Evolutionary conservation across 2,113 vertebrate genomes (phyloP), one percentile per base, ranked within the genome.

Genomic region (Motacilla tschutschensis): DNA sequence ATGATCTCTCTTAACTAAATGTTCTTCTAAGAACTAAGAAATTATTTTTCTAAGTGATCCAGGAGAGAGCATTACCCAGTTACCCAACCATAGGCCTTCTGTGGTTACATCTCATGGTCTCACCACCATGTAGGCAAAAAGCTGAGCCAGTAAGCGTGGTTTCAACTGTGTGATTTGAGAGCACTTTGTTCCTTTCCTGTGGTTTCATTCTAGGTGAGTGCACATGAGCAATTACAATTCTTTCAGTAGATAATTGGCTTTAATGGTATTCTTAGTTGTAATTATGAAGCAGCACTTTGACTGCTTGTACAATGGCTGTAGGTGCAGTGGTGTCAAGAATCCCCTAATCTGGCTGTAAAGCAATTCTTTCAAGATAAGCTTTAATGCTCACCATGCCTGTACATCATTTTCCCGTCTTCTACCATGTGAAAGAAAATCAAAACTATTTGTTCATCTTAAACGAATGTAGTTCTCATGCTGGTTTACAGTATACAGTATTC

Each of bases 251-350:
- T 93, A 94, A 93, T 87, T 94, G 78, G 62, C 92, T 88, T 69
- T 67, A 92, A 94, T 90, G 91, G 77, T 94, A 69, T 95, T 94
- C 94, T 94, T 93, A 90, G 79, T 70, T 86, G 75, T 91, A 80
- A 91, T 92, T 82, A 89, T 55, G 75, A 73, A 83, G 63, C 76
- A 93, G 92, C 81, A 87, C 76, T 89, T 87, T 93, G 94, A 94
- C 91, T 94, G 91, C 85, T 94, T 1, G 1, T 94, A 93, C 95
- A 95, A 92, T 10, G 75, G 74, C 88, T 85, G 72, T 58, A 65
- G 79, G 50, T 81, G 90, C 87, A 86, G 92, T 84, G 85, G 87
- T 93, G 79, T 83, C 89, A 91, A 92, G 93, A 87, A 88, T 86
- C 85, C 92, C 85, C 78, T 93, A 87, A 93, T 92, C 88, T 92